phyloP scores from a whole-genome alignment of 2,888 invertebrate genomes.

The Drosophila setosimentum region DNA sequence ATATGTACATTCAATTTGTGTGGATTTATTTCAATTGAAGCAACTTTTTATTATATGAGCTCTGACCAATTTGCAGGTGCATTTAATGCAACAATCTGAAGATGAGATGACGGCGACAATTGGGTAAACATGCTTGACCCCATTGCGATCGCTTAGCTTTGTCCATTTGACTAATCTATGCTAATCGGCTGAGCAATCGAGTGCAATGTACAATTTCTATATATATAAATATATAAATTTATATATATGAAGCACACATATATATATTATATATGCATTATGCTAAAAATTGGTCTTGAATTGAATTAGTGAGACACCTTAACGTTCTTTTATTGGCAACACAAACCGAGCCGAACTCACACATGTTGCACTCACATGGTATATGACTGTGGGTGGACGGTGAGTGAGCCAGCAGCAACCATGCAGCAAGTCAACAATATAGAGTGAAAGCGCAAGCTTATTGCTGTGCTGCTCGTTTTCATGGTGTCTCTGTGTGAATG shows the following conservation, averaged over 20 bases:
- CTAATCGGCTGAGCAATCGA: conserved; percentile 36
- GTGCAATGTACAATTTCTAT: too few relatives aligned
- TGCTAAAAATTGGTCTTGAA: conserved; percentile 16
- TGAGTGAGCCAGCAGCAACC: conserved; percentile 12
- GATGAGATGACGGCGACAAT: conserved; percentile 21
- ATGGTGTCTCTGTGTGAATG: conserved; percentile 31
- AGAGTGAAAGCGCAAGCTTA: conserved; percentile 30
- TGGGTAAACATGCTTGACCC: conserved; percentile 47
- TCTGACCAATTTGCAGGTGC: conserved; percentile 21
- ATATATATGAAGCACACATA: too few relatives aligned
- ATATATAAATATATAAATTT: background rate
- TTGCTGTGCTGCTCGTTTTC: conserved; percentile 57
- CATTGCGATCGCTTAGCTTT: conserved; percentile 24
- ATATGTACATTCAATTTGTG: background rate
- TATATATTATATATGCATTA: conserved; percentile 12
- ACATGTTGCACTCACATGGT: conserved; percentile 45
- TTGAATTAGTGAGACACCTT: conserved; percentile 45
- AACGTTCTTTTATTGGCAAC: conserved; percentile 52
- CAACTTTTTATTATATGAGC: background rate
- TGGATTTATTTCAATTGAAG: conserved; percentile 8
- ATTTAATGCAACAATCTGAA: conserved; percentile 10
- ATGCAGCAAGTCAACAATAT: conserved; percentile 21
- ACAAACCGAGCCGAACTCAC: conserved; percentile 57
- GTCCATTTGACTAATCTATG: conserved; percentile 29
- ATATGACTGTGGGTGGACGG: background rate